phyloP scores from a whole-genome alignment of 2,888 invertebrate genomes.

The Trimorus sp. region DNA sequence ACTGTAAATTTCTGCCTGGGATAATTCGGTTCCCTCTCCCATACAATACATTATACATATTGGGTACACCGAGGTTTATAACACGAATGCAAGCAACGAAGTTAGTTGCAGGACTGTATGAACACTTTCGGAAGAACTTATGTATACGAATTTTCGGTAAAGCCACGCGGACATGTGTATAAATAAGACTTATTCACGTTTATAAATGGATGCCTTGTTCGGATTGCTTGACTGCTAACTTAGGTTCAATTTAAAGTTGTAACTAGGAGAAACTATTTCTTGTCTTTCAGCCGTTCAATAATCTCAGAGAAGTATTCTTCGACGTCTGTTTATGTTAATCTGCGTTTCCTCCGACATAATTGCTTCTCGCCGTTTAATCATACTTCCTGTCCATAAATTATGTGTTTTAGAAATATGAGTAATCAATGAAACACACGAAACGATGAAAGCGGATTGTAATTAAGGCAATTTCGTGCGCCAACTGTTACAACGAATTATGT shows the following conservation, averaged over 20 bases:
- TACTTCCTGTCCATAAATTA: conserved; percentile 17
- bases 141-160: conserved; percentile 25
- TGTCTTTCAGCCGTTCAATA: conserved; percentile 43
- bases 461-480: conserved; percentile 5
- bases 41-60: conserved; percentile 61
- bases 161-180: conserved; percentile 1
- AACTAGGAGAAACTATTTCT: conserved; percentile 47
- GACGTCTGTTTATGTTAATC: conserved; percentile 27
- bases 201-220: conserved; percentile 57
- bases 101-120: conserved; percentile 57
- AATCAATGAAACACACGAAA: conserved; percentile 18
- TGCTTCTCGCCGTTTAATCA: conserved; percentile 19
- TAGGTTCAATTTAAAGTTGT: conserved; percentile 61
- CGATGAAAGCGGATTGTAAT: conserved; percentile 15
- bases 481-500: conserved; percentile 9
- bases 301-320: conserved; percentile 34
- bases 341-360: conserved; percentile 6
- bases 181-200: conserved; percentile 59
- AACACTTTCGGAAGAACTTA: conserved; percentile 59
- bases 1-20: too few species aligned
- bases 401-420: neutral
- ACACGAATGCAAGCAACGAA: conserved; percentile 64
- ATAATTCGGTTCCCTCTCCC: conserved; percentile 65
- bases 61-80: conserved; percentile 55
- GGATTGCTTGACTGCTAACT: conserved; percentile 61